Evolutionary conservation across 2,797 vertebrate genomes (phyloP), one percentile per base, ranked within the genome.

Genomic region (Pipistrellus pipistrellus): DNA sequence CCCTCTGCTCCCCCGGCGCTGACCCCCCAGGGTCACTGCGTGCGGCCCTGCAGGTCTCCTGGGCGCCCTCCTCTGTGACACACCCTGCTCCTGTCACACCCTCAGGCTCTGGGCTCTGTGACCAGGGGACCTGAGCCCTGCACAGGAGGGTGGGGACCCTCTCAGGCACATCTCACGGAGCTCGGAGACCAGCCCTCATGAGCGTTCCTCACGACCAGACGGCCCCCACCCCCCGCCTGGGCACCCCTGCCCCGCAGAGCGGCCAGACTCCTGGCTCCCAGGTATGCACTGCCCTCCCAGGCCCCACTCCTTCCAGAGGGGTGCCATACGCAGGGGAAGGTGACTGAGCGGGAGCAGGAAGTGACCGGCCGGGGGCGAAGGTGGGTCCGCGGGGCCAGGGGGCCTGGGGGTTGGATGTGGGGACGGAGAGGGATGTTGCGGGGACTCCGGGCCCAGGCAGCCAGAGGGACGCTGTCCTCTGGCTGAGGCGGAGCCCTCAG

Each of bases 271-370:
- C 4, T 13, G 4, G 20, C 66, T 35, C 71, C n/a, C 17, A 4
- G 2, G 13, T 3, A 0, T 0, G 44, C 25, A 12, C 55, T 3
- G 2, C 35, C 27, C 11, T 21, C 80, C 72, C 72, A 6, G 8
- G 15, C 48, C 3, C n/a, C 3, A 5, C 59, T 30, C 38, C n/a
- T 8, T 8, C 6, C 48, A 30, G n/a, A 21, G 11, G 51, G n/a
- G 59, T 25, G 77, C 25, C 25, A 2, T 2, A 23, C 4, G 3
- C 9, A 4, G 2, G 6, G 38, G 38, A 41, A 41, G 38, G 38
- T 12, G 41, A 25, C 1, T 2, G 1, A 8, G 13, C 1, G 1
- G 1, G 6, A 23, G 15, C 17, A 4, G 14, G 32, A 51, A 30
- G 51, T 9, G 59, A 4, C 14, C 8, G n/a, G 21, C 80, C 38